Conservation (phyloP, 2,888 invertebrate species). For the Drosophila mayaguana region DNA sequence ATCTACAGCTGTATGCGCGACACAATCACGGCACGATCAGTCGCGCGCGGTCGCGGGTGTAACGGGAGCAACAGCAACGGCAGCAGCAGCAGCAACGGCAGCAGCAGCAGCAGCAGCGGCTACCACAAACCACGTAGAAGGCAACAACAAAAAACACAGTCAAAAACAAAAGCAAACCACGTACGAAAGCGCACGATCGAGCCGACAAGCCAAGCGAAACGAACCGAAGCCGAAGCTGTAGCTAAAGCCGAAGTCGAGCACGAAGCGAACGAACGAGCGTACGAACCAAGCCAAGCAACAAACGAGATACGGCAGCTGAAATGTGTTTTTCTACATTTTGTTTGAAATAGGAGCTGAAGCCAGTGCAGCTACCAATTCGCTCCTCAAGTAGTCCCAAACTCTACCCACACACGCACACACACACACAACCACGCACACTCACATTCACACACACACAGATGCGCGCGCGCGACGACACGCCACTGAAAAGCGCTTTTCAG, state of each 20-base stretch:
- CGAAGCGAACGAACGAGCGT: slow-evolving; percentile 1
- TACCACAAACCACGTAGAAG: slow-evolving; percentile 78
- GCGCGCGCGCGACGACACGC: slow-evolving; percentile 39
- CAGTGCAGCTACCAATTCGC: slow-evolving; percentile 86
- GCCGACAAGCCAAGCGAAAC: slow-evolving; percentile 17
- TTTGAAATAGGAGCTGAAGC: slow-evolving; percentile 85
- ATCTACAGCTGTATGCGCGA: slow-evolving; percentile 36
- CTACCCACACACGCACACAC: slow-evolving; percentile 83
- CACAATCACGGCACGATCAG: slow-evolving; percentile 75
- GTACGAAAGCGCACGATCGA: slow-evolving; percentile 24
- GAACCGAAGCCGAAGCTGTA: slow-evolving; percentile 22
- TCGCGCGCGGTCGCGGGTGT: slow-evolving; percentile 65
- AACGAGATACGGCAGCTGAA: slow-evolving; percentile 82
- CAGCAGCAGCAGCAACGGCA: slow-evolving; percentile 26
- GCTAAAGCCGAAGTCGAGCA: slow-evolving; percentile 29
- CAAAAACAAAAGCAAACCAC: slow-evolving; percentile 38
- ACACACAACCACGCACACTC: slow-evolving; percentile 72
- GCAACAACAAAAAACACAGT: slow-evolving; percentile 44
- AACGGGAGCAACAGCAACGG: slow-evolving; percentile 66
- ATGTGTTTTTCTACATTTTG: slow-evolving; percentile 85
- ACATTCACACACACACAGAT: slow-evolving; percentile 35
- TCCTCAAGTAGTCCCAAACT: slow-evolving; percentile 86
- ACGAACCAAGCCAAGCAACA: slow-evolving; percentile 45
- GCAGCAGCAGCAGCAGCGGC: slow-evolving; percentile 50
- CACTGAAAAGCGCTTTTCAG: slow-evolving; percentile 75